Evolutionary conservation across 2,888 invertebrate genomes (phyloP), one percentile per base, ranked within the genome.

Genomic region (Melinaea marsaeus): DNA sequence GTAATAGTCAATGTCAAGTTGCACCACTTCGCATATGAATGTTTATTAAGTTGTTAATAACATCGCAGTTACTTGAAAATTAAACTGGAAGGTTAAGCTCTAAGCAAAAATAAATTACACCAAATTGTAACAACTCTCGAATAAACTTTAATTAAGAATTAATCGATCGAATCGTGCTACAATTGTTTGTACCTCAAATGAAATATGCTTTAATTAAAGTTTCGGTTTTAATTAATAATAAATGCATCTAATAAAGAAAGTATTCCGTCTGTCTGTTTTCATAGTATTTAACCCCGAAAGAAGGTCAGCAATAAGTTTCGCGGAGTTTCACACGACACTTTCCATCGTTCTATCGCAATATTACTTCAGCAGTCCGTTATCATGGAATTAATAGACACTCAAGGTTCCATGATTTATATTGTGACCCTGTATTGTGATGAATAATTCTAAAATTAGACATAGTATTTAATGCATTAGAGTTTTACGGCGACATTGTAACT

Each of bases 251-350:
- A 35, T 37, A 56, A 57, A 51, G 63, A 69, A 68, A 70, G 67
- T 66, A 62, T 67, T 64, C 64, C 60, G 60, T 61, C 62, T 61
- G 58, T 62, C 55, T 58, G 65, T 67, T 68, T 65, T 69, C 62
- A 64, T 64, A 60, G 63, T 64, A 63, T 60, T 67, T 67, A 71
- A 67, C 64, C 65, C 65, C 60, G 64, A 76, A 81, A 79, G 74
- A 81, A 82, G 81, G 83, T 79, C 81, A 82, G 61, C 78, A 71
- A 77, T 74, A 79, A 75, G 80, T 79, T 81, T 79, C 77, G 75
- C 75, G 72, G 73, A 68, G 76, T 79, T 81, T 77, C 76, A 76
- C 73, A 74, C 72, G 63, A 62, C 76, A 80, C 81, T 80, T 82
- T 81, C 82, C 79, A 78, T 76, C 74, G 73, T 71, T 66, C 63